Base-by-base conservation (phyloP, 2,797 vertebrate genomes). In the Hoplostethus atlanticus region DNA sequence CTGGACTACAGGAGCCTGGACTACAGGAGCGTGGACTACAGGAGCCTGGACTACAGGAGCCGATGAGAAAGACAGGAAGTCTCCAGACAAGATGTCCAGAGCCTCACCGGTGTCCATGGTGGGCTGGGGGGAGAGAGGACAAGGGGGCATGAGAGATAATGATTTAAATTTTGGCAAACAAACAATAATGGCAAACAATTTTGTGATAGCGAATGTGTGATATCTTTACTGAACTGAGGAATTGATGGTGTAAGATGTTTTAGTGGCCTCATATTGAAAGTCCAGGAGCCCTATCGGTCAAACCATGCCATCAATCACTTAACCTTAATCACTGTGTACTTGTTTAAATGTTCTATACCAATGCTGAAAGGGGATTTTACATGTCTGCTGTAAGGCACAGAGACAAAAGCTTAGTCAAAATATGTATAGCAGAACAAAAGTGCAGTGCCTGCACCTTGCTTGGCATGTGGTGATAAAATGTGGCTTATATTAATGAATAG, bases 61-160 rank as follows among this genome's bases (percentile, higher is more conserved):
- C 5, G 52, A 42, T 3, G 77, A 21, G 1, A 86, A 42, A 31
- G 38, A 61, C 31, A 57, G 6, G 34, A 92, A 88, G 70, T 79
- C 91, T 55, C 78, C 89, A 21, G 83, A 84, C 60, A 92, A 71
- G 36, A 92, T 9, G 76, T 91, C 88, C 74, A 91, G 69, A 55
- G 91, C 91, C 2, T 83, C 89, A n/a, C 31, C 46, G 0, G 84
- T 6, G 50, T 81, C 84, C 87, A 92, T 55, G 40, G 84, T 84
- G 17, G 89, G 87, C 90, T 92, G 67, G 7, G 28, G 38, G 34
- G 25, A 5, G 52, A 59, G 6, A 47, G 21, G 10, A 60, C 25
- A 30, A 55, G 34, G 60, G 48, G 10, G n/a, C 3, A 42, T 10
- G 2, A 42, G 40, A 10, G 11, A 42, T 42, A 10, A 42, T 42